A percentile compares a stretch with the other conserved stretches of the same genome.
These are phyloP conservation scores for Spea hammondii DNA, from an alignment of 2,797 vertebrate species.

Conservation along the genomic window DNA sequence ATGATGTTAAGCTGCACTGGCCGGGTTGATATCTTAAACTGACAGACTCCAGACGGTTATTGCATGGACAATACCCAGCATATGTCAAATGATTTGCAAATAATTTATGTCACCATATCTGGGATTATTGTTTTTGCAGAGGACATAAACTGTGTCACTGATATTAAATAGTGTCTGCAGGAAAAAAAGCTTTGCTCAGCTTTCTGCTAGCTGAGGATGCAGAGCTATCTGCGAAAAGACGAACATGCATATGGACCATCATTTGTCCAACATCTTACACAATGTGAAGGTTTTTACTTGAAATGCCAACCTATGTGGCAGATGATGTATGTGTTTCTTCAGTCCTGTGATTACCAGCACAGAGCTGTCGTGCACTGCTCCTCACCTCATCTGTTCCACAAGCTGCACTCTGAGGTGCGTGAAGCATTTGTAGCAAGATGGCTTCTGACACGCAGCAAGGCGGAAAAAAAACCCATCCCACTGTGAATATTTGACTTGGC, in stretches of 20 bases:
- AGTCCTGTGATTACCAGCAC: slow-evolving; percentile 98
- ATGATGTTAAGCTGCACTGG: slow-evolving; percentile 85
- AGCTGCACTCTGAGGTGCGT: slow-evolving; percentile 91
- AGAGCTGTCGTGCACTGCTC: slow-evolving; percentile 89
- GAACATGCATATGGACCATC: slow-evolving; percentile 91
- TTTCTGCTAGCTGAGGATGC: slow-evolving; percentile 80
- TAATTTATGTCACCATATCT: slow-evolving; percentile 97
- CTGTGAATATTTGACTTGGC: slow-evolving; percentile 86
- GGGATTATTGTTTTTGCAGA: slow-evolving; percentile 89
- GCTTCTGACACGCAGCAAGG: slow-evolving; percentile 91
- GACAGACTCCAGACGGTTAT: slow-evolving; percentile 93
- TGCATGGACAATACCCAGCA: slow-evolving; percentile 92
- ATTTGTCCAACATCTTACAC: slow-evolving; percentile 98
- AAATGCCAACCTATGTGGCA: slow-evolving; percentile 94
- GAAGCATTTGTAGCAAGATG: slow-evolving; percentile 95
- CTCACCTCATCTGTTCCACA: slow-evolving; percentile 99
- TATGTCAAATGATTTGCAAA: slow-evolving; percentile 97
- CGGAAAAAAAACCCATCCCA: slow-evolving; percentile 71
- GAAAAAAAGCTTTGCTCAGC: slow-evolving; percentile 87
- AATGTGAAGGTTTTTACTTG: slow-evolving; percentile 96
- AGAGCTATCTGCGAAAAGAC: slow-evolving; percentile 91
- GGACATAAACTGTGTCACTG: slow-evolving; percentile 89
- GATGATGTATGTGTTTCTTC: slow-evolving; percentile 99
- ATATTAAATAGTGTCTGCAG: slow-evolving; percentile 86
- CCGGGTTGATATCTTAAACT: slow-evolving; percentile 85